Conservation (phyloP, 2,797 vertebrate species). For the Enteromius thamalakanensis region DNA sequence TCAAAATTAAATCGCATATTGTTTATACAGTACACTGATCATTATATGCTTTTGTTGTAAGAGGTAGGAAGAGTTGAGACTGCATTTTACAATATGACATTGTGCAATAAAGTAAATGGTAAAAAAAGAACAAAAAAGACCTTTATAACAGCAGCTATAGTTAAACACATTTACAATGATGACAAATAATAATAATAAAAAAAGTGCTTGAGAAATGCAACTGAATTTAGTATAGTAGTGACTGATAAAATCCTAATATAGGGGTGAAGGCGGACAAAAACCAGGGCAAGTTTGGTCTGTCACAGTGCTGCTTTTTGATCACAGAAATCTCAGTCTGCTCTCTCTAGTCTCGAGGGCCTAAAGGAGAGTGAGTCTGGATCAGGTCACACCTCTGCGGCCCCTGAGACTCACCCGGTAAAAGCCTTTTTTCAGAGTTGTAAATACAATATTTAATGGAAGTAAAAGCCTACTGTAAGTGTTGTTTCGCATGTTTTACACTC, state of each 20-base stretch:
- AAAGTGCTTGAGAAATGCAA: not conserved
- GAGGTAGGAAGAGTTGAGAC: not conserved
- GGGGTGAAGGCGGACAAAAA: not conserved
- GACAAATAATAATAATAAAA: not conserved
- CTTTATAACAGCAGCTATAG: not conserved
- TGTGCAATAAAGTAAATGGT: not conserved
- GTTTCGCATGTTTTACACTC: conserved; percentile 47
- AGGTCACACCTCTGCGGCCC: conserved; percentile 3
- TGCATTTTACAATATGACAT: not conserved
- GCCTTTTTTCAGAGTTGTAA: conserved; percentile 13
- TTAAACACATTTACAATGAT: not conserved
- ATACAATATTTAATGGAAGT: conserved; percentile 25
- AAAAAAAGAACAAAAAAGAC: not conserved
- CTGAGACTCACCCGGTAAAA: not conserved
- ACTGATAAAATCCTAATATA: not conserved
- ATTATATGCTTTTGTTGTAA: not conserved
- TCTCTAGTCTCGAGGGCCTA: not conserved
- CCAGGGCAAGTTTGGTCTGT: conserved; percentile 13
- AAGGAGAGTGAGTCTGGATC: not conserved
- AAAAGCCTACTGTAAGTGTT: conserved; percentile 39
- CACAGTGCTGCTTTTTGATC: not conserved
- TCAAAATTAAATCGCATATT: not conserved
- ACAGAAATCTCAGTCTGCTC: not conserved
- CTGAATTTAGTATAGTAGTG: not conserved
- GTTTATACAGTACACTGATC: not conserved